phyloP scores from a whole-genome alignment of 2,797 vertebrate species.

The Micropoecilia bifurca region DNA sequence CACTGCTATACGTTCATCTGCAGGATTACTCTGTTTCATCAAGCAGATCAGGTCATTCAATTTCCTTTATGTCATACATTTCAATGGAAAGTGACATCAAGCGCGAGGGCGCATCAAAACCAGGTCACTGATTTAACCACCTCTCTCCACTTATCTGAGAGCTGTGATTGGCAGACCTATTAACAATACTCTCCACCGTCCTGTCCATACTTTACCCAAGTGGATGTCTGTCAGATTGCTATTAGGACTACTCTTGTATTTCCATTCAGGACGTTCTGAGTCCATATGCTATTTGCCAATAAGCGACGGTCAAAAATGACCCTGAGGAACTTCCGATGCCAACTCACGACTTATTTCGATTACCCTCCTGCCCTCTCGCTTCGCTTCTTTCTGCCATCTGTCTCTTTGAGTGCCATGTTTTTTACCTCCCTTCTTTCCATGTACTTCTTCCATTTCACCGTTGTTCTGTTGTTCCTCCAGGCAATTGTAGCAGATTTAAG shows the following conservation, averaged over 20 bases:
- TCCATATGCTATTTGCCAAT: conserved; percentile 68
- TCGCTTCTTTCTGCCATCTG: conserved; percentile 11
- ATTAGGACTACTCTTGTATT: conserved; percentile 72
- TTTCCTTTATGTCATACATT: conserved; percentile 77
- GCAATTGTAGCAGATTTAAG: conserved; percentile 59
- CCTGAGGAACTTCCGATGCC: conserved; percentile 58
- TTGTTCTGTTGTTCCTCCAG: conserved; percentile 64
- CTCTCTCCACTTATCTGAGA: conserved; percentile 67
- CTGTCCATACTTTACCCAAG: conserved; percentile 70
- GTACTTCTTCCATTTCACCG: conserved; percentile 34
- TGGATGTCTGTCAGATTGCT: conserved; percentile 72
- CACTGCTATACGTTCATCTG: conserved; percentile 43
- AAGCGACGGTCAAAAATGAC: conserved; percentile 68
- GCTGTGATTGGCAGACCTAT: conserved; percentile 79
- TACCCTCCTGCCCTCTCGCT: conserved; percentile 67
- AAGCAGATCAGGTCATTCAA: conserved; percentile 76
- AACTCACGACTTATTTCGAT: conserved; percentile 67
- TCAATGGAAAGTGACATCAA: conserved; percentile 68
- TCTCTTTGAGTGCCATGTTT: conserved; percentile 49
- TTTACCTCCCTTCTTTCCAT: conserved; percentile 46
- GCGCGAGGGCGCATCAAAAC: conserved; percentile 68
- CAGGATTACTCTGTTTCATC: conserved; percentile 73
- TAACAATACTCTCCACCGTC: conserved; percentile 67
- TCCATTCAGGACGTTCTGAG: conserved; percentile 60
- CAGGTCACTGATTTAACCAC: conserved; percentile 79